These are phyloP conservation scores for Zaprionus taronus DNA, from an alignment of 1,140 invertebrate species.

Conservation along the genomic window DNA sequence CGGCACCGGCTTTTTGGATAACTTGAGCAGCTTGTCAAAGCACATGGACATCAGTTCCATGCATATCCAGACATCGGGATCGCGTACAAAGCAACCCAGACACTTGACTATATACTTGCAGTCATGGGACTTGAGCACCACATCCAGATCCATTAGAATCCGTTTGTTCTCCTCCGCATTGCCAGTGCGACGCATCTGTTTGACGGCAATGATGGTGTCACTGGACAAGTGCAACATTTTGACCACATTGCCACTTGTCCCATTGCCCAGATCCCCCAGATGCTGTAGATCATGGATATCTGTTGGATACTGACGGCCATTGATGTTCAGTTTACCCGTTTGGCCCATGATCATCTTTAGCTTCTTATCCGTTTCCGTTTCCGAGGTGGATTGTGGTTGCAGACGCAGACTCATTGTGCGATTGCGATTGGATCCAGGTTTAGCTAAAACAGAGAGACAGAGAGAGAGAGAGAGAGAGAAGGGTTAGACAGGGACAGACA, in stretches of 20 bases:
- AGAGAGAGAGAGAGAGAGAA: neutral
- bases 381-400: slow-evolving; percentile 67
- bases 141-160: slow-evolving; percentile 99
- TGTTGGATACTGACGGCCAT: slow-evolving; percentile 92
- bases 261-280: slow-evolving; percentile 96
- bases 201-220: slow-evolving; percentile 95
- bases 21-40: slow-evolving; percentile 97
- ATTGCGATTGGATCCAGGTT: slow-evolving; percentile 50
- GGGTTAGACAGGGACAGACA: neutral
- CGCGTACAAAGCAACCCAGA: slow-evolving; percentile 98
- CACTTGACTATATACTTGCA: slow-evolving; percentile 99
- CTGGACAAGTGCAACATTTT: slow-evolving; percentile 97
- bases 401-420: slow-evolving; percentile 58
- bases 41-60: slow-evolving; percentile 99
- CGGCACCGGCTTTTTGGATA: slow-evolving; percentile 93
- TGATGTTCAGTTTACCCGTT: slow-evolving; percentile 93
- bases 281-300: slow-evolving; percentile 94
- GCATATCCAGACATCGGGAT: slow-evolving; percentile 95
- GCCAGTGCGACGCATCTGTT: slow-evolving; percentile 99
- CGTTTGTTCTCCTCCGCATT: slow-evolving; percentile 98
- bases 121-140: slow-evolving; percentile 97
- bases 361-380: slow-evolving; percentile 85
- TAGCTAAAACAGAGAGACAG: slow-evolving; percentile 19
- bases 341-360: slow-evolving; percentile 85
- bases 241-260: slow-evolving; percentile 98